A percentile compares a stretch with the other conserved stretches of the same genome.
These are phyloP conservation scores for Boleophthalmus pectinirostris DNA, from an alignment of 2,113 vertebrate genomes.

Conservation along the genomic window DNA sequence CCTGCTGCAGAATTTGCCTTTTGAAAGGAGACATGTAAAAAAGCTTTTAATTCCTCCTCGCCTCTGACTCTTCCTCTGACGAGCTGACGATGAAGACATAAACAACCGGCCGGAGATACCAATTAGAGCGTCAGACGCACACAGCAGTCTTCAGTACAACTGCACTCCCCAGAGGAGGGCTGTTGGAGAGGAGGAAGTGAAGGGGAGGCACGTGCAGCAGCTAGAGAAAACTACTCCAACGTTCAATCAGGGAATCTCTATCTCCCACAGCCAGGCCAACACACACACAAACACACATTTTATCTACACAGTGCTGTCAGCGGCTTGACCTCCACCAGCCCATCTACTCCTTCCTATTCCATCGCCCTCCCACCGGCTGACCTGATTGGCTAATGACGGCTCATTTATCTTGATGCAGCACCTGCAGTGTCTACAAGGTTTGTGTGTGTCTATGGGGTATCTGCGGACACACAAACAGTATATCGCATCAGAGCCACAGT, in stretches of 20 bases:
- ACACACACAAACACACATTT: constrained; percentile 19
- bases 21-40: constrained; percentile 32
- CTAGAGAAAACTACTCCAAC: constrained; percentile 38
- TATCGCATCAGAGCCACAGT: constrained; percentile 45
- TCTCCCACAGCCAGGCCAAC: constrained; percentile 38
- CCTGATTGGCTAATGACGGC: constrained; percentile 73
- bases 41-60: constrained; percentile 46
- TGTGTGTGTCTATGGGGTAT: constrained; percentile 12
- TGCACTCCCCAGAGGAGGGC: constrained; percentile 47
- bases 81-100: constrained; percentile 37
- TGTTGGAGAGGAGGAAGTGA: constrained; percentile 8
- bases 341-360: constrained; percentile 51
- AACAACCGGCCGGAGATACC: constrained; percentile 47
- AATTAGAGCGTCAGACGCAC: constrained; percentile 56
- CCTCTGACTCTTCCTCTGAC: constrained; percentile 32
- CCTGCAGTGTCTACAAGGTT: constrained; percentile 59
- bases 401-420: constrained; percentile 78
- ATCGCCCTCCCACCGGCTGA: constrained; percentile 62
- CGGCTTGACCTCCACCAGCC: constrained; percentile 45
- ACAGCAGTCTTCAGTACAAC: constrained; percentile 41
- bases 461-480: constrained; percentile 23
- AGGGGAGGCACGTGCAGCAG: constrained; percentile 1
- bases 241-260: constrained; percentile 71
- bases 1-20: constrained; percentile 16
- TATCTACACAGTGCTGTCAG: constrained; percentile 19